These are phyloP conservation scores for Callorhinus ursinus DNA, from an alignment of 2,113 vertebrate genomes.

Conservation along the genomic window DNA sequence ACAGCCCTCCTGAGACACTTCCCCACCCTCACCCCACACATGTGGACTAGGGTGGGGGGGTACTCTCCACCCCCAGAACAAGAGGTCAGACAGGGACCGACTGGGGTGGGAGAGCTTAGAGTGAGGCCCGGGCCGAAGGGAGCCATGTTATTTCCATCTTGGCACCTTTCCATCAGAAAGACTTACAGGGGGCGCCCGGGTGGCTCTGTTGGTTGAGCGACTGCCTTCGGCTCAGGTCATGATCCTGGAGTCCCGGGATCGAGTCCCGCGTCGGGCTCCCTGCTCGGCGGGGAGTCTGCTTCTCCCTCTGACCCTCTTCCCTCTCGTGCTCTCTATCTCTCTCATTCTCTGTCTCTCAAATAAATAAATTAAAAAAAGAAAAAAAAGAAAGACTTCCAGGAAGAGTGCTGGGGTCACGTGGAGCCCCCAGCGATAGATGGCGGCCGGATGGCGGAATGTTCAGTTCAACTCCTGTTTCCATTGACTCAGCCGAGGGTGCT, in stretches of 20 bases:
- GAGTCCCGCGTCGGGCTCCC: too few relatives aligned
- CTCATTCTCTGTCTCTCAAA: too few relatives aligned
- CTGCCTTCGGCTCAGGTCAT: too few relatives aligned
- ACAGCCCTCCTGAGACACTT: constrained; percentile 29
- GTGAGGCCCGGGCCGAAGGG: not conserved
- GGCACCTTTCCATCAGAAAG: not conserved
- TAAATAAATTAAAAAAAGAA: too few relatives aligned
- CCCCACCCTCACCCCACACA: not conserved
- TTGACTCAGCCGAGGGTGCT: not conserved
- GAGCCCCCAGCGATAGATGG: not conserved
- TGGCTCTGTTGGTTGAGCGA: too few relatives aligned
- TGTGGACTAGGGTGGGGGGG: not conserved
- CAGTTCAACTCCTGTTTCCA: not conserved
- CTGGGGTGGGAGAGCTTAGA: not conserved
- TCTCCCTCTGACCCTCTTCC: too few relatives aligned
- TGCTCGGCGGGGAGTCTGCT: too few relatives aligned
- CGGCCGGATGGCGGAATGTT: not conserved
- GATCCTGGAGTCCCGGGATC: too few relatives aligned
- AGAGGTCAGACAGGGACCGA: not conserved
- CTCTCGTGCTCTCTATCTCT: too few relatives aligned
- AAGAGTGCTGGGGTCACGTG: not conserved
- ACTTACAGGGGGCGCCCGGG: not conserved
- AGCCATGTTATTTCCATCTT: not conserved
- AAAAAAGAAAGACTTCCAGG: not conserved
- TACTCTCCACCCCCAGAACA: not conserved